Base-by-base conservation (phyloP, 2,113 vertebrate genomes). In the Ciconia boyciana region DNA sequence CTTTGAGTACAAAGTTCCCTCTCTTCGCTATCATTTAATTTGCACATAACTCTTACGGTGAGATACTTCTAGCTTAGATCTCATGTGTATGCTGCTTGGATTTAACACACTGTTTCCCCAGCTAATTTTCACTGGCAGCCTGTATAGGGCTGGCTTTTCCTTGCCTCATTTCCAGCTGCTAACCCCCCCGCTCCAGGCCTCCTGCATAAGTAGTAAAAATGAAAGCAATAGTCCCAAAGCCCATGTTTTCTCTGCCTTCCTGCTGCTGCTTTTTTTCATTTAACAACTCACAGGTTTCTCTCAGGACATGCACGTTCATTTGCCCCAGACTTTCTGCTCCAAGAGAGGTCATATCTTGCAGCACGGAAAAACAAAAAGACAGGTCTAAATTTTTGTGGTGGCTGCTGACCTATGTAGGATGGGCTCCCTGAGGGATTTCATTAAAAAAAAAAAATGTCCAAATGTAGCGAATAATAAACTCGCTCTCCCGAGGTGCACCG, bases 401-500 rank as follows among this genome's bases (percentile, higher is more conserved):
- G 29, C 18, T 29, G 21, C 36, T 49, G 34, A 58, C 9, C 21
- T 13, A 12, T 5, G 25, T 24, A 36, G 46, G 52, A 31, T 16
- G 24, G 22, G 8, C 7, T 49, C 43, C 36, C 64, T 5, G 36
- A 57, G 43, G 43, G 41, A 20, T 49, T 82, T 62, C 2, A 55
- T 52, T 4, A 1, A 16, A 62, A 61, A 52, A 6, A 28, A 51
- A 68, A 15, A 41, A 51, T 3, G 9, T 70, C 13, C 26, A n/a
- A 43, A 15, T 13, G 10, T 19, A 46, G 29, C 21, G 41, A 39
- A 43, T n/a, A 41, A 4, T 16, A 12, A 24, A 4, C 6, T 34
- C 2, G 0, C 1, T 28, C 3, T 64, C 7, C 61, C 1, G 2
- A 19, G 17, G 44, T 52, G 28, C 10, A 15, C 41, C 3, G 2